phyloP scores from a whole-genome alignment of 2,797 vertebrate genomes.

The Leptodactylus fallax region DNA sequence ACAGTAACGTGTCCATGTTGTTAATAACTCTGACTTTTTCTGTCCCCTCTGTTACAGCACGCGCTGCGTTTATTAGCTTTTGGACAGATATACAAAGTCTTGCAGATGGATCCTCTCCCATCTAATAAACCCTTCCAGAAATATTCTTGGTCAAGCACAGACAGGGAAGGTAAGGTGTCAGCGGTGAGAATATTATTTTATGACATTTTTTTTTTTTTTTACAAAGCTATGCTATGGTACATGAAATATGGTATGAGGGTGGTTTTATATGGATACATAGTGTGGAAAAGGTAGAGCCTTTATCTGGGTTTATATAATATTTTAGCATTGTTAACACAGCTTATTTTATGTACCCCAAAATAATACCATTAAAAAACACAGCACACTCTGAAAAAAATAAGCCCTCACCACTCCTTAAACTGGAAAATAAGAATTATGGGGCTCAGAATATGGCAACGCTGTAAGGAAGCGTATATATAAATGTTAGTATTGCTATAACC shows the following conservation, averaged over 20 bases:
- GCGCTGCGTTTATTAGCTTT: conserved; percentile 95
- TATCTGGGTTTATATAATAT: background rate
- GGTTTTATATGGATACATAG: background rate
- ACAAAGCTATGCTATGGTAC: background rate
- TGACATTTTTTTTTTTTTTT: background rate
- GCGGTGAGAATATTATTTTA: background rate
- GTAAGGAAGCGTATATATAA: too few species aligned
- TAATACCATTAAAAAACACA: too few species aligned
- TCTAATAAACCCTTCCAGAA: conserved; percentile 97
- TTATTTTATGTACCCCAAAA: too few species aligned
- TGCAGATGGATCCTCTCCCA: conserved; percentile 97
- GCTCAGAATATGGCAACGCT: too few species aligned
- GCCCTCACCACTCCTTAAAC: too few species aligned
- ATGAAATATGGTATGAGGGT: background rate
- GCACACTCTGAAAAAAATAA: too few species aligned
- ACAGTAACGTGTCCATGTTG: too few species aligned
- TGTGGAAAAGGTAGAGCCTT: background rate
- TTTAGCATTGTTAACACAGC: background rate
- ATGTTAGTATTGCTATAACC: too few species aligned
- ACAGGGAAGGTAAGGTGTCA: conserved; percentile 90
- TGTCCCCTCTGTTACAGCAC: conserved; percentile 76
- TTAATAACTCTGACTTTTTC: background rate
- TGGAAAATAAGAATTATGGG: too few species aligned
- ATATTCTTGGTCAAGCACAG: conserved; percentile 90
- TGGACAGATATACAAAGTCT: conserved; percentile 96